These are phyloP conservation scores for Dasypus novemcinctus DNA, from an alignment of 2,113 vertebrate genomes.

Conservation along the genomic window DNA sequence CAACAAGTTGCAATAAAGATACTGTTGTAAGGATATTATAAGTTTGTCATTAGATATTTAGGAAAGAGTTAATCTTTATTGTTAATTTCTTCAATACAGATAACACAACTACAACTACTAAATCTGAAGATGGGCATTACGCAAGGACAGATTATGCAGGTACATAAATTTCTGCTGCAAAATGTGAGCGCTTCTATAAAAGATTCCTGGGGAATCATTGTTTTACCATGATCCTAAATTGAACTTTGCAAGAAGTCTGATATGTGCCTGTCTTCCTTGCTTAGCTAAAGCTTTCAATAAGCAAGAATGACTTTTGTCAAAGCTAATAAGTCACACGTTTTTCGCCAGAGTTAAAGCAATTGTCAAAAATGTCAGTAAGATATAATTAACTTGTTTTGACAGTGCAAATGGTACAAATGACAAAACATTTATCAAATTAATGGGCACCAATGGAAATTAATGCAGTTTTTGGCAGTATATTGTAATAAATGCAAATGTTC, in stretches of 20 bases:
- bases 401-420: constrained; percentile 62
- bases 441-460: constrained; percentile 69
- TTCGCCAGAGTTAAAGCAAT: constrained; percentile 57
- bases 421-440: constrained; percentile 76
- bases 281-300: not conserved
- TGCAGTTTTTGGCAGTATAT: constrained; percentile 64
- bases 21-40: not conserved
- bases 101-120: constrained; percentile 91
- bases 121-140: constrained; percentile 94
- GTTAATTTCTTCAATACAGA: constrained; percentile 84
- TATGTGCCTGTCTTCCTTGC: not conserved
- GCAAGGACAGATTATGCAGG: constrained; percentile 94
- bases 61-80: not conserved
- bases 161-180: constrained; percentile 73
- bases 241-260: not conserved
- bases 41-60: not conserved
- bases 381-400: constrained; percentile 75
- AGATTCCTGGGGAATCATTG: not conserved
- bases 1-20: not conserved
- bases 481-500: constrained; percentile 61
- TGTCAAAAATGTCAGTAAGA: constrained; percentile 76
- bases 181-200: not conserved
- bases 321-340: not conserved
- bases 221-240: not conserved
- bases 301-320: constrained; percentile 23